A percentile compares a stretch with the other conserved stretches of the same genome.
Evolutionary conservation across 2,113 vertebrate genomes (phyloP).

Genomic region (Lates calcarifer): DNA sequence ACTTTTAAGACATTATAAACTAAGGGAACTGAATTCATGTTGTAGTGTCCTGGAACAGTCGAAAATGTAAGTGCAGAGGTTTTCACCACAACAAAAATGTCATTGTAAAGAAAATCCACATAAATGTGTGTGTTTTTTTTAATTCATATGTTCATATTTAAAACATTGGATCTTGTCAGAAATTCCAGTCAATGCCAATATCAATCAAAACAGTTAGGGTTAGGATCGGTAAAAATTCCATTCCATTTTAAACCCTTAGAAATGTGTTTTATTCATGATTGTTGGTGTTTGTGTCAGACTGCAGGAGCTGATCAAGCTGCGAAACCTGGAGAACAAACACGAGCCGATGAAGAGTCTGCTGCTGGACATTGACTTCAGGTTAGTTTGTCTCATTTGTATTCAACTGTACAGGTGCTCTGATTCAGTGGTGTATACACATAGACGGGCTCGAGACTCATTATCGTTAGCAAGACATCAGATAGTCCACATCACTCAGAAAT

Average conservation of each 20-base stretch:
- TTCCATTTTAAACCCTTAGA: not conserved
- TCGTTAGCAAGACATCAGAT: not conserved
- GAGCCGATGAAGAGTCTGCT: conserved; percentile 88
- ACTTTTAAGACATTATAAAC: no score
- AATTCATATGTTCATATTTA: no score
- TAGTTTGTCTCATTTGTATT: not conserved
- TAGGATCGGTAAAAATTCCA: not conserved
- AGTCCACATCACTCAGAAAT: not conserved
- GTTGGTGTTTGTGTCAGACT: conserved; percentile 84
- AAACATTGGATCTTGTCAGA: not conserved
- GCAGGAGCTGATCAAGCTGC: conserved; percentile 91
- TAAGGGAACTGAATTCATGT: no score
- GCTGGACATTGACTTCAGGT: conserved; percentile 98
- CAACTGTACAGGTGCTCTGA: not conserved
- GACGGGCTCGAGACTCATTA: no score
- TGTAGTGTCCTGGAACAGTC: no score
- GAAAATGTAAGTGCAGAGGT: not conserved
- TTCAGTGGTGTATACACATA: not conserved
- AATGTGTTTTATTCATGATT: not conserved
- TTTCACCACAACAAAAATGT: not conserved
- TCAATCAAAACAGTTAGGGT: not conserved
- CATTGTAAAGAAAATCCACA: not conserved
- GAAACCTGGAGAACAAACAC: conserved; percentile 78
- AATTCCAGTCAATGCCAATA: not conserved
- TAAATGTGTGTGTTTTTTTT: no score